A percentile compares a stretch with the other conserved stretches of the same genome.
Conservation (phyloP, 2,888 invertebrate species). For the Gandaritis pyraliata region DNA sequence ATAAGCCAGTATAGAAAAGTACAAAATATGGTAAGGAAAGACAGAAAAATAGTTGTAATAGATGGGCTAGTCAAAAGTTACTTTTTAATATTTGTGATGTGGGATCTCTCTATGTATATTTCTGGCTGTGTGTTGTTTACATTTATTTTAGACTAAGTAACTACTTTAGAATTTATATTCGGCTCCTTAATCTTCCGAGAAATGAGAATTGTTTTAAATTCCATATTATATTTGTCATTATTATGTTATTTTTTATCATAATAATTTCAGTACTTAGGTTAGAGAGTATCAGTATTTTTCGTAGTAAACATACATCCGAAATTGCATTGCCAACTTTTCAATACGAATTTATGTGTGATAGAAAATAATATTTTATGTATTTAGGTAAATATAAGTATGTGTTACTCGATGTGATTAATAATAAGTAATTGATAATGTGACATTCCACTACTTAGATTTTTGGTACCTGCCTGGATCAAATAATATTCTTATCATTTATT, state of each 20-base stretch:
- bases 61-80: slow-evolving; percentile 54
- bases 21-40: slow-evolving; percentile 41
- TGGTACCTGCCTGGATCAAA: slow-evolving; percentile 5
- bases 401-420: slow-evolving; percentile 51
- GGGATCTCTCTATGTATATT: slow-evolving; percentile 63
- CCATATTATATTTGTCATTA: background rate
- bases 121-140: slow-evolving; percentile 68
- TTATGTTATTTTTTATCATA: too few species aligned
- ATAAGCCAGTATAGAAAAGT: slow-evolving; percentile 40
- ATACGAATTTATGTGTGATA: slow-evolving; percentile 51
- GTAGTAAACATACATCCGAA: slow-evolving; percentile 19
- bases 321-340: slow-evolving; percentile 43
- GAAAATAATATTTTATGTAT: slow-evolving; percentile 35
- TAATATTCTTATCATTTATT: background rate
- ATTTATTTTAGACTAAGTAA: slow-evolving; percentile 41
- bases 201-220: background rate
- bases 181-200: background rate
- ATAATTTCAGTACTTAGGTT: background rate
- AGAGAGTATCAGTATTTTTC: slow-evolving; percentile 19
- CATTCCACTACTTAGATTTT: slow-evolving; percentile 32
- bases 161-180: slow-evolving; percentile 1
- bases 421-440: slow-evolving; percentile 45
- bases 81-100: slow-evolving; percentile 42
- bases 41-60: slow-evolving; percentile 30
- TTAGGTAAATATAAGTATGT: slow-evolving; percentile 34